phyloP scores from a whole-genome alignment of 2,113 vertebrate genomes.

The Hippoglossus stenolepis region DNA sequence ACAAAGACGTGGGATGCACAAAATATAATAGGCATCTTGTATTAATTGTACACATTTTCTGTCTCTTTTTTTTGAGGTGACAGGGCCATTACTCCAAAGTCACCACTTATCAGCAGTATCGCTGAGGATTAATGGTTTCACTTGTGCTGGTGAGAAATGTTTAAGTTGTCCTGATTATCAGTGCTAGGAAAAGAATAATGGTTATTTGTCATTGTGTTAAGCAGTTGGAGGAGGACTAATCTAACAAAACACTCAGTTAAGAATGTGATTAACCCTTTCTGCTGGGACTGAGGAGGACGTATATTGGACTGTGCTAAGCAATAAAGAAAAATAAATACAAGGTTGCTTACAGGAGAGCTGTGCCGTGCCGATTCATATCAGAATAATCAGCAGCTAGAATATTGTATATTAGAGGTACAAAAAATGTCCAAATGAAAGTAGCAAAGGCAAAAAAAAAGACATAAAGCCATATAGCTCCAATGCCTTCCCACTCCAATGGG shows the following conservation, averaged over 20 bases:
- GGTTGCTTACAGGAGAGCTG: neutral
- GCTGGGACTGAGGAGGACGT: conserved; percentile 28
- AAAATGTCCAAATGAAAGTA: neutral
- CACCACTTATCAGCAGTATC: conserved; percentile 97
- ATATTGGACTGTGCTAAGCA: conserved; percentile 44
- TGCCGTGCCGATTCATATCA: conserved; percentile 17
- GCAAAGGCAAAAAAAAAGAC: neutral
- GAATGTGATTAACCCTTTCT: conserved; percentile 91
- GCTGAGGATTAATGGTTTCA: conserved; percentile 99
- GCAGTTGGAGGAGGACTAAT: conserved; percentile 88
- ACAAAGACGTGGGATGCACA: conserved; percentile 85
- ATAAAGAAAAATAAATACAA: conserved; percentile 23
- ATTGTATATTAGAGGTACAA: neutral
- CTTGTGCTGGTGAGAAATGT: conserved; percentile 97
- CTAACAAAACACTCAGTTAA: conserved; percentile 84
- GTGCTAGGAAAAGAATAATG: conserved; percentile 98
- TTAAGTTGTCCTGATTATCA: conserved; percentile 99
- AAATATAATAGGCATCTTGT: conserved; percentile 95
- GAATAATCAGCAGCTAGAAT: conserved; percentile 7
- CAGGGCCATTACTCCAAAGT: conserved; percentile 99
- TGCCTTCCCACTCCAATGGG: neutral
- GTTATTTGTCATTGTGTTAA: conserved; percentile 99
- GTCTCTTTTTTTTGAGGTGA: conserved; percentile 87
- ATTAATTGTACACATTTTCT: conserved; percentile 97
- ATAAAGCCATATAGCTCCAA: neutral